A percentile compares a stretch with the other conserved stretches of the same genome.
phyloP scores from a whole-genome alignment of 2,113 vertebrate species.

The Sciurus niger region DNA sequence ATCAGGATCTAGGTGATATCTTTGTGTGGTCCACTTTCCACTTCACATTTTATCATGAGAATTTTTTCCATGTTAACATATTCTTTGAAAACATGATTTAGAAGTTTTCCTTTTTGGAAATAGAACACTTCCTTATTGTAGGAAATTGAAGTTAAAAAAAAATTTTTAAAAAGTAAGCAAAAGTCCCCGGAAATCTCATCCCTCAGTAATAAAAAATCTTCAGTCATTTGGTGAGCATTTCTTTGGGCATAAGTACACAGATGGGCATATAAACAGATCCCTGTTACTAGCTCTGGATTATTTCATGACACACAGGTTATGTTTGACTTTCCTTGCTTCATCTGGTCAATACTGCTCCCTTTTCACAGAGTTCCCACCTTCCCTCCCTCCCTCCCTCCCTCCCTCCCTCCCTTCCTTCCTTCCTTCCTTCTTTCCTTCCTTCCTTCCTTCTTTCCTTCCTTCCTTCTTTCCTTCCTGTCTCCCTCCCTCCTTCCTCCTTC shows the following conservation, averaged over 20 bases:
- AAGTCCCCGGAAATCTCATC: slow-evolving; percentile 23
- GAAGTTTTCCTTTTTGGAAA: slow-evolving; percentile 33
- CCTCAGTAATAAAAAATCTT: slow-evolving; percentile 52
- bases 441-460: background rate
- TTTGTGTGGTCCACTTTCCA: background rate
- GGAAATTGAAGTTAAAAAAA: background rate
- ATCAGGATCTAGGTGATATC: background rate
- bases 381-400: background rate
- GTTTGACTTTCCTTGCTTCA: background rate
- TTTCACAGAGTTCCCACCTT: background rate
- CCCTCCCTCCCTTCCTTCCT: no score
- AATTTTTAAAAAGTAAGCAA: slow-evolving; percentile 5
- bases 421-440: background rate
- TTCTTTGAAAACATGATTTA: slow-evolving; percentile 40
- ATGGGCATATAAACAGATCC: background rate
- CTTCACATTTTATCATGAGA: slow-evolving; percentile 10
- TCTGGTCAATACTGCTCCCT: background rate
- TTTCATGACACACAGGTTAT: background rate
- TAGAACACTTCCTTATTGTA: background rate
- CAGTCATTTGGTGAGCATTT: slow-evolving; percentile 46
- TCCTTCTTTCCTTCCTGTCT: background rate
- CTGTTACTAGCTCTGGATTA: slow-evolving; percentile 39
- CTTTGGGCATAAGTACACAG: slow-evolving; percentile 45
- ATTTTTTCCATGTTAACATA: slow-evolving; percentile 11
- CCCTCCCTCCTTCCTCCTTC: no score